Conservation (phyloP, 2,888 invertebrate genomes). For the Helicoverpa assulta region DNA sequence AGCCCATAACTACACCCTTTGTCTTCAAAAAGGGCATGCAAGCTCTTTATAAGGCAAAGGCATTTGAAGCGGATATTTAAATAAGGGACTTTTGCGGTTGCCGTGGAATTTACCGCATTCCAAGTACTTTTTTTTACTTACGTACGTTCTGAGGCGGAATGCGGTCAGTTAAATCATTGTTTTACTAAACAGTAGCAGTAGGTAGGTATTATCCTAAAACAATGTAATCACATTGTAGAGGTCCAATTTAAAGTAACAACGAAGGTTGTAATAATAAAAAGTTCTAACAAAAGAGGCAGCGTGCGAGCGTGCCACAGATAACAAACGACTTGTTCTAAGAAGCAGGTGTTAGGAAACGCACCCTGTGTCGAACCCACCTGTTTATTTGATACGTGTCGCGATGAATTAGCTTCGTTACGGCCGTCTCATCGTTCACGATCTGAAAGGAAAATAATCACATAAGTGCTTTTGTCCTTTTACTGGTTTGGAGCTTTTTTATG, state of each 20-base stretch:
- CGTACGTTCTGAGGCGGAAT: slow-evolving; percentile 15
- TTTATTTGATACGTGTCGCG: slow-evolving; percentile 70
- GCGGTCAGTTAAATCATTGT: not conserved
- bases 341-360: slow-evolving; percentile 59
- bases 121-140: slow-evolving; percentile 14
- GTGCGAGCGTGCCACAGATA: slow-evolving; percentile 63
- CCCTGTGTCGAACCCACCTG: slow-evolving; percentile 72
- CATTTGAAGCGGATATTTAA: slow-evolving; percentile 36
- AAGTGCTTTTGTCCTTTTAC: slow-evolving; percentile 49
- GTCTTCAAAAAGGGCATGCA: slow-evolving; percentile 44
- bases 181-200: slow-evolving; percentile 4
- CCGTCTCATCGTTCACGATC: slow-evolving; percentile 72
- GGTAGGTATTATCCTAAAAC: slow-evolving; percentile 13
- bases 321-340: slow-evolving; percentile 55
- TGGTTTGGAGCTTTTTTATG: slow-evolving; percentile 31
- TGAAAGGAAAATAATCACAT: slow-evolving; percentile 66
- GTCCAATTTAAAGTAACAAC: slow-evolving; percentile 18
- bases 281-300: slow-evolving; percentile 36
- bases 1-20: slow-evolving; percentile 35
- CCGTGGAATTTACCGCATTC: slow-evolving; percentile 30
- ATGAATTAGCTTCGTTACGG: slow-evolving; percentile 69
- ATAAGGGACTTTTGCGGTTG: slow-evolving; percentile 11
- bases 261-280: slow-evolving; percentile 27
- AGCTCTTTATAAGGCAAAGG: slow-evolving; percentile 6
- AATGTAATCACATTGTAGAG: not conserved